Evolutionary conservation across 2,797 vertebrate species (phyloP).

Genomic region (Clarias laeviceps): DNA sequence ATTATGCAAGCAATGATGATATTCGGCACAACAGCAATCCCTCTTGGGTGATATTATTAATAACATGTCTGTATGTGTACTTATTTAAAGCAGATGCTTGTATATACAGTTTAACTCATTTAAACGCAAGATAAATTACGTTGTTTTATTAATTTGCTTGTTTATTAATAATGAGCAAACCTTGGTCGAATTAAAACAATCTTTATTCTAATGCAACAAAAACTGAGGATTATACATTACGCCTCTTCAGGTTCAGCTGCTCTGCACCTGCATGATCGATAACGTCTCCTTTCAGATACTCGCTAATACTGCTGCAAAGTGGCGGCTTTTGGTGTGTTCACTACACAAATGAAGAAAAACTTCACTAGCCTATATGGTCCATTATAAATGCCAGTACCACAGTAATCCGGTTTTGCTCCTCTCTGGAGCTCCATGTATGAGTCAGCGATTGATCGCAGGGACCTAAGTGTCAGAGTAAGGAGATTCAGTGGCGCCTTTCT

Average conservation of each 20-base stretch:
- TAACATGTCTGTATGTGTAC: not conserved
- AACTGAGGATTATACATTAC: not conserved
- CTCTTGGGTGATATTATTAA: not conserved
- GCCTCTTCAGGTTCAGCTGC: not conserved
- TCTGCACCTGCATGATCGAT: not conserved
- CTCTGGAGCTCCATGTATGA: conserved; percentile 62
- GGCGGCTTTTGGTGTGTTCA: too few relatives aligned
- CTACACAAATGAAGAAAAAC: not conserved
- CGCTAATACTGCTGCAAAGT: not conserved
- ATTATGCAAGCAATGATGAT: too few relatives aligned
- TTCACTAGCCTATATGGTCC: conserved; percentile 60
- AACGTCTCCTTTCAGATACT: not conserved
- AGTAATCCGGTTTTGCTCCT: conserved; percentile 71
- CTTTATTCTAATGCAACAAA: not conserved
- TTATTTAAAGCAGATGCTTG: not conserved
- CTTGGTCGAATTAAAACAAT: not conserved
- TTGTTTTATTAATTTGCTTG: not conserved
- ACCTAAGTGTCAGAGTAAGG: conserved; percentile 74
- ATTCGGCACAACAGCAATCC: too few relatives aligned
- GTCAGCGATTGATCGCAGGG: conserved; percentile 72
- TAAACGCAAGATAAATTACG: not conserved
- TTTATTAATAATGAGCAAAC: not conserved
- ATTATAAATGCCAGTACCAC: conserved; percentile 75
- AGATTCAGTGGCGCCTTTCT: conserved; percentile 63
- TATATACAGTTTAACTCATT: not conserved